A percentile compares a stretch with the other conserved stretches of the same genome.
phyloP scores from a whole-genome alignment of 2,888 invertebrate species.

The Teleogryllus oceanicus region DNA sequence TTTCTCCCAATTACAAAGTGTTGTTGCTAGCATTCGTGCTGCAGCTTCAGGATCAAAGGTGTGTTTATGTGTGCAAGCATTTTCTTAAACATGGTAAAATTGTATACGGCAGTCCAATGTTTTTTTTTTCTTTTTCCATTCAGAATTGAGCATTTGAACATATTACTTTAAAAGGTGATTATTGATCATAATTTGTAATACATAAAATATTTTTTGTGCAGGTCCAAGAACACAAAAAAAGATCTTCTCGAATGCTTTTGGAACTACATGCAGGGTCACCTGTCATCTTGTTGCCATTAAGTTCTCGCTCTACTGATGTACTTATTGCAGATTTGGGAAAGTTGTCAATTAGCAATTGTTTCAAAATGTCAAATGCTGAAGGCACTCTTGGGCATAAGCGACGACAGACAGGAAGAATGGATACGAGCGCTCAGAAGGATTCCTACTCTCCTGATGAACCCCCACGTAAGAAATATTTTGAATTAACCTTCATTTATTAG shows the following conservation, averaged over 20 bases:
- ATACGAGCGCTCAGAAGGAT: neutral
- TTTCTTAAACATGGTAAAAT: neutral
- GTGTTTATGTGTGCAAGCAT: constrained; percentile 34
- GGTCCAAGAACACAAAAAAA: constrained; percentile 26
- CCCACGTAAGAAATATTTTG: neutral
- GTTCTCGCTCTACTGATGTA: constrained; percentile 71
- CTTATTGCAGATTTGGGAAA: constrained; percentile 78
- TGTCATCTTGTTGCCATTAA: constrained; percentile 81
- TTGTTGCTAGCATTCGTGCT: constrained; percentile 65
- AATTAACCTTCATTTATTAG: no score
- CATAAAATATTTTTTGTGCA: constrained; percentile 23
- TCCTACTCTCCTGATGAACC: neutral
- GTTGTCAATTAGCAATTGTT: constrained; percentile 72
- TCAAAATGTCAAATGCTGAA: constrained; percentile 48
- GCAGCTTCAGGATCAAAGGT: constrained; percentile 59
- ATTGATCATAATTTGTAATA: no score
- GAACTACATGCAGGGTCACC: constrained; percentile 72
- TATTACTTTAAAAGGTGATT: no score
- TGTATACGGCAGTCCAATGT: neutral
- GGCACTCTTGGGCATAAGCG: neutral
- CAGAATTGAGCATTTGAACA: no score
- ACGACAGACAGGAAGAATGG: neutral
- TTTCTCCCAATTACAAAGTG: constrained; percentile 78
- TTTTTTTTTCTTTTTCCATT: neutral
- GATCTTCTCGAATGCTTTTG: constrained; percentile 45